phyloP scores from a whole-genome alignment of 2,888 invertebrate genomes.

The Penaeus monodon region DNA sequence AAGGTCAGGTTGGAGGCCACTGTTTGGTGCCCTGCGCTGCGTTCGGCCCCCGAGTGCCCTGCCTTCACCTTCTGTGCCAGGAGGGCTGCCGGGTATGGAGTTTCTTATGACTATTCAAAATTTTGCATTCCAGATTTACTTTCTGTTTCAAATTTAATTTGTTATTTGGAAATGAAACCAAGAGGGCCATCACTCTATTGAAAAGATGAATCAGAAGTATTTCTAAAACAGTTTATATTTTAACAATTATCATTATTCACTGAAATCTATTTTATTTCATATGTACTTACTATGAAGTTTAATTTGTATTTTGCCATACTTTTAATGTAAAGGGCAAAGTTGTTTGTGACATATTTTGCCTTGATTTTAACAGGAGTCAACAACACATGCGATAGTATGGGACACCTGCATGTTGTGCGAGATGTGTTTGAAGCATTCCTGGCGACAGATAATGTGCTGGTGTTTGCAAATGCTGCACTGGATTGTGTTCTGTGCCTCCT shows the following conservation, averaged over 20 bases:
- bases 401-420: constrained; percentile 70
- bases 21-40: constrained; percentile 92
- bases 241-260: too few species aligned
- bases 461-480: constrained; percentile 93
- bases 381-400: constrained; percentile 53
- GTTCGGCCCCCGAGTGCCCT: constrained; percentile 73
- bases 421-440: constrained; percentile 96
- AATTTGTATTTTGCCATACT: too few species aligned
- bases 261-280: too few species aligned
- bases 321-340: too few species aligned
- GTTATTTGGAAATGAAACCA: too few species aligned
- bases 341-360: neutral
- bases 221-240: too few species aligned
- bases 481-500: constrained; percentile 93
- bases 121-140: too few species aligned
- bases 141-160: too few species aligned
- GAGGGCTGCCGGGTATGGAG: neutral
- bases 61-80: constrained; percentile 28
- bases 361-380: neutral
- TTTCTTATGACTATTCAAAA: too few species aligned
- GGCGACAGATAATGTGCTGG: constrained; percentile 90
- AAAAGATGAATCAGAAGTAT: too few species aligned
- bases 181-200: too few species aligned
- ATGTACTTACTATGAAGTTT: too few species aligned
- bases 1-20: constrained; percentile 93